Evolutionary conservation across 2,888 invertebrate genomes (phyloP), one percentile per base, ranked within the genome.

Genomic region (Phanerotoma sp.): DNA sequence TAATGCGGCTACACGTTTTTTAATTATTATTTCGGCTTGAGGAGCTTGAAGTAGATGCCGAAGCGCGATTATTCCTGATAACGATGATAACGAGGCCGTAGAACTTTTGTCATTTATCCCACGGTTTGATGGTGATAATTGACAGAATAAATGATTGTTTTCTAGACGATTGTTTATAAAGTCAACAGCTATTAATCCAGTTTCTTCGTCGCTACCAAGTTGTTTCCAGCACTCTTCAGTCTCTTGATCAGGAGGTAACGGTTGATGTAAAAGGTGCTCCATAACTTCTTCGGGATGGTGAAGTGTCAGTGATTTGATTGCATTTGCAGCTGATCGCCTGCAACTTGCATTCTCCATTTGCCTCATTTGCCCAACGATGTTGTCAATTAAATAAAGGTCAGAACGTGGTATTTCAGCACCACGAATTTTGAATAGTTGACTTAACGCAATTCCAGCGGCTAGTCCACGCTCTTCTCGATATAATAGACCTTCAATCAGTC

Each of bases 171-270:
- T 53, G 28, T 74, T 45, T 3, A 75, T 60, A 9, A 72, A 60
- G 40, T 71, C 65, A 4, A 75, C 51, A 15, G 64, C 64, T 70
- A 72, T 65, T 20, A 62, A 45, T 10, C 73, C 74, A 21, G 66
- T 58, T 5, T 65, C 64, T 5, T 67, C 62, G 15, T 63, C 63
- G 30, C 58, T 62, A 11, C 73, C 72, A n/a, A 75, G 58, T 54
- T 71, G 71, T 52, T 63, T 66, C 75, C 75, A 75, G 45, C 73
- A 74, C 50, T 70, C 68, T 52, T 70, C 71, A 4, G 68, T 66
- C 1, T 67, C 71, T 2, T 64, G 64, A 61, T 72, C 73, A 11
- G 73, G 56, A 4, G 74, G 74, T 45, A 75, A 56, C 1, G 73
- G 69, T 44, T 75, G 75, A 40, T 63, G 65, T 15, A 74, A 60